These are phyloP conservation scores for Bungarus multicinctus DNA, from an alignment of 2,113 vertebrate genomes.

Conservation along the genomic window DNA sequence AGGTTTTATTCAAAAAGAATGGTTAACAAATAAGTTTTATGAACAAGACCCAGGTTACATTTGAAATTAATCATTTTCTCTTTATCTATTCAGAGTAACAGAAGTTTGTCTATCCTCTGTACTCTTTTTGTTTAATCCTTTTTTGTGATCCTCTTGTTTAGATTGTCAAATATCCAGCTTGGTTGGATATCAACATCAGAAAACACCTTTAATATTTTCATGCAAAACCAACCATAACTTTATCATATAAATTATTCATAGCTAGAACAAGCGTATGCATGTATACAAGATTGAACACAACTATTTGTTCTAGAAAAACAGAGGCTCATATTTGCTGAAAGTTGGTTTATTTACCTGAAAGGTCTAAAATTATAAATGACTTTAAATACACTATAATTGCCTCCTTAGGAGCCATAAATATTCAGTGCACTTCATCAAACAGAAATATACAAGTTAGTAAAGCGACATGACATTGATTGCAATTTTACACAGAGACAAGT, in stretches of 20 bases:
- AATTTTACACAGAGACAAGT: neutral
- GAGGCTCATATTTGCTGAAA: constrained; percentile 38
- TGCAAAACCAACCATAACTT: neutral
- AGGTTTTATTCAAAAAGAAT: neutral
- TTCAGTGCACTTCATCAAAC: constrained; percentile 40
- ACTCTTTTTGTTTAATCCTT: neutral
- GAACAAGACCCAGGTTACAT: neutral
- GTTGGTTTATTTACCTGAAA: constrained; percentile 54
- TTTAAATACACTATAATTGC: constrained; percentile 52
- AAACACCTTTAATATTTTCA: neutral
- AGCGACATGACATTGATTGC: constrained; percentile 26
- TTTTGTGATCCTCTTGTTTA: neutral
- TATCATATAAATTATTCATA: neutral
- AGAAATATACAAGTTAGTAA: constrained; percentile 41
- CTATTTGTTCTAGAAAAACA: constrained; percentile 18
- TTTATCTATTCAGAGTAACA: neutral
- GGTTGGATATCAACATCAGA: neutral
- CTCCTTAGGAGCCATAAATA: constrained; percentile 70
- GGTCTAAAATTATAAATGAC: constrained; percentile 35
- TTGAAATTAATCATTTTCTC: neutral
- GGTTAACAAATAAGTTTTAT: neutral
- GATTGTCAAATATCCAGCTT: neutral
- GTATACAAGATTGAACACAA: neutral
- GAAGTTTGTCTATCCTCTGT: neutral
- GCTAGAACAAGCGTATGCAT: neutral